Evolutionary conservation across 2,888 invertebrate species (phyloP).

Genomic region (Drosophila diplacantha): DNA sequence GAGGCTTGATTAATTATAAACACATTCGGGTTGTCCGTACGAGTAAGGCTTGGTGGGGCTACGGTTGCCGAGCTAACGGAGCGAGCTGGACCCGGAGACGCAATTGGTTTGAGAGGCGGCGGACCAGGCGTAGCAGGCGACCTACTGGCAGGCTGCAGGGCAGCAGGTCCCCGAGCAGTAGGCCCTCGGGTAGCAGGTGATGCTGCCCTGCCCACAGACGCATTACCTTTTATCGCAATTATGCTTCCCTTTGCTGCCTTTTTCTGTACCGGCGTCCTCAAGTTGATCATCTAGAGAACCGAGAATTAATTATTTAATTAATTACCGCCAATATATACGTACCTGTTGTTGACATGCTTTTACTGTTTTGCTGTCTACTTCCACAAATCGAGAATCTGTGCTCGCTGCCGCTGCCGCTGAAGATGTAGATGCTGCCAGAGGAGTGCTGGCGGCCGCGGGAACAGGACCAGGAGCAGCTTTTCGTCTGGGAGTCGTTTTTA

Average conservation of each 20-base stretch:
- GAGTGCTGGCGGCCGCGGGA: conserved; percentile 2
- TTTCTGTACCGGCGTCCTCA: conserved; percentile 1
- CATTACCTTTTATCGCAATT: background rate
- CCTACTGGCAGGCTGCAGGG: background rate
- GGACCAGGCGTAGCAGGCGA: background rate
- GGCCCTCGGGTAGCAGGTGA: background rate
- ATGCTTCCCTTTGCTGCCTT: background rate
- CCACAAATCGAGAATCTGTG: background rate
- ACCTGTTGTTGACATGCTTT: conserved; percentile 7
- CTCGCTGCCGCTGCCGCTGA: conserved; percentile 1
- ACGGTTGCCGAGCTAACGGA: background rate
- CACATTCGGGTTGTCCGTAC: conserved; percentile 37
- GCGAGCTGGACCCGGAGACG: background rate
- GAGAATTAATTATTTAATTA: background rate
- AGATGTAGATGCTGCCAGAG: conserved; percentile 9
- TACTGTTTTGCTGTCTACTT: background rate
- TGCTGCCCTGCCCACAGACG: background rate
- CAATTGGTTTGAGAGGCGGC: background rate
- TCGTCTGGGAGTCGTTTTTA: background rate
- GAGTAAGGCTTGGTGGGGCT: background rate
- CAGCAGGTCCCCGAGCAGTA: background rate
- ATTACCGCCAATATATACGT: background rate
- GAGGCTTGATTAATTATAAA: conserved; percentile 50
- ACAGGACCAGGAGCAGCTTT: background rate
- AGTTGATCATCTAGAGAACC: background rate